Evolutionary conservation across 1,140 invertebrate species (phyloP).

Genomic region (Psix sp.): DNA sequence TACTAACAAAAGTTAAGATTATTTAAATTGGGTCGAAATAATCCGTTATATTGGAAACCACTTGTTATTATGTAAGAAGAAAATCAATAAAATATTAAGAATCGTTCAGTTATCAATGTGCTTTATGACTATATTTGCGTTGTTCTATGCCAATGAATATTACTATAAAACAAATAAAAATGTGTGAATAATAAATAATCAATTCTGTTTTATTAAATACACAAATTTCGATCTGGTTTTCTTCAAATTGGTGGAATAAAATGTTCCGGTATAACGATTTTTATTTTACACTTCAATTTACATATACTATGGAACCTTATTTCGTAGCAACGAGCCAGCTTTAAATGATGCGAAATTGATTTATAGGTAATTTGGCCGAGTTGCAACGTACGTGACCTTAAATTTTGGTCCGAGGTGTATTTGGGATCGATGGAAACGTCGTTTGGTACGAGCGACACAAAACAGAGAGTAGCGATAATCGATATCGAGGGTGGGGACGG

Average conservation of each 20-base stretch:
- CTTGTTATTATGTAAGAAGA: slow-evolving; percentile 16
- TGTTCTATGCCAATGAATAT: slow-evolving; percentile 1
- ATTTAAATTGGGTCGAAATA: slow-evolving; percentile 5
- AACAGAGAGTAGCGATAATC: slow-evolving; percentile 71
- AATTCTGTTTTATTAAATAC: too few species aligned
- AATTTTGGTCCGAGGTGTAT: slow-evolving; percentile 91
- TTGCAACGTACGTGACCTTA: slow-evolving; percentile 88
- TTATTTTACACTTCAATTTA: too few species aligned
- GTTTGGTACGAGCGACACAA: slow-evolving; percentile 68
- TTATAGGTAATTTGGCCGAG: slow-evolving; percentile 90
- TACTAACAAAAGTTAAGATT: slow-evolving; percentile 8
- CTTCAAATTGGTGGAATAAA: too few species aligned
- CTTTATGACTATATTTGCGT: slow-evolving; percentile 8
- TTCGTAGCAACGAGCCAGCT: too few species aligned
- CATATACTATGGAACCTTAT: too few species aligned
- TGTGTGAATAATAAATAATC: too few species aligned
- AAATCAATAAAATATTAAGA: slow-evolving; percentile 39
- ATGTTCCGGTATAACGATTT: too few species aligned
- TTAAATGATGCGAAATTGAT: slow-evolving; percentile 17
- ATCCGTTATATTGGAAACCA: not conserved
- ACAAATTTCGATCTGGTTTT: too few species aligned
- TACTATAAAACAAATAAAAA: too few species aligned
- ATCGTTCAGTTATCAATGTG: slow-evolving; percentile 17
- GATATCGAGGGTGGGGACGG: slow-evolving; percentile 72
- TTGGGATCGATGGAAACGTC: slow-evolving; percentile 80